These are phyloP conservation scores for Nowickia ferox DNA, from an alignment of 2,888 invertebrate genomes.

Conservation along the genomic window DNA sequence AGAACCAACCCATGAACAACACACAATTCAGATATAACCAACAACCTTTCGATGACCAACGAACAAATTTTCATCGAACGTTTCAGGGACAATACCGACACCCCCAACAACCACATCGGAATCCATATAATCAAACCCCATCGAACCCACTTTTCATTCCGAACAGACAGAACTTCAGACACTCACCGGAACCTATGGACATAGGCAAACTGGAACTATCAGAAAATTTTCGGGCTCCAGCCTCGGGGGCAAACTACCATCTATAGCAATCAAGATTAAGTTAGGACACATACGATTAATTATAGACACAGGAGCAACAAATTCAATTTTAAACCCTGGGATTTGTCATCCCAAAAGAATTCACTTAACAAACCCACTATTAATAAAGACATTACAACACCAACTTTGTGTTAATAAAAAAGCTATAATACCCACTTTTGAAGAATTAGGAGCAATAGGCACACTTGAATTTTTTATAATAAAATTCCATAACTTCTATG, in stretches of 20 bases:
- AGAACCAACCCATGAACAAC: too few relatives aligned
- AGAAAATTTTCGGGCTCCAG: not conserved
- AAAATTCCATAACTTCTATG: slow-evolving; percentile 13
- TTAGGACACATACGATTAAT: not conserved
- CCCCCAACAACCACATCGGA: too few relatives aligned
- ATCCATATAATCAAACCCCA: too few relatives aligned
- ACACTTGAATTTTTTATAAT: slow-evolving; percentile 29
- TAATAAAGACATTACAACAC: not conserved
- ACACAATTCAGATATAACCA: too few relatives aligned
- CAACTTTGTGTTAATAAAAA: not conserved
- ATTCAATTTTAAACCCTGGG: not conserved
- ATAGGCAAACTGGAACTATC: slow-evolving; percentile 4
- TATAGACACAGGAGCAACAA: slow-evolving; percentile 8
- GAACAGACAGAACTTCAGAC: not conserved
- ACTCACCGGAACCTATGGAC: slow-evolving; percentile 5
- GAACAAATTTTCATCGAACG: too few relatives aligned
- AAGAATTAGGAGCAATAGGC: not conserved
- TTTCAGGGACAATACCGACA: too few relatives aligned
- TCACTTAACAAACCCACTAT: not conserved
- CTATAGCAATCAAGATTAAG: not conserved
- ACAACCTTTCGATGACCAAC: too few relatives aligned
- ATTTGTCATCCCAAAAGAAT: not conserved
- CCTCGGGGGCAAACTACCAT: not conserved
- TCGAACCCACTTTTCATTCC: not conserved
- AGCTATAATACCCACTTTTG: slow-evolving; percentile 2